A percentile compares a stretch with the other conserved stretches of the same genome.
Conservation (phyloP, 2,113 vertebrate genomes). For the Manacus vitellinus region DNA sequence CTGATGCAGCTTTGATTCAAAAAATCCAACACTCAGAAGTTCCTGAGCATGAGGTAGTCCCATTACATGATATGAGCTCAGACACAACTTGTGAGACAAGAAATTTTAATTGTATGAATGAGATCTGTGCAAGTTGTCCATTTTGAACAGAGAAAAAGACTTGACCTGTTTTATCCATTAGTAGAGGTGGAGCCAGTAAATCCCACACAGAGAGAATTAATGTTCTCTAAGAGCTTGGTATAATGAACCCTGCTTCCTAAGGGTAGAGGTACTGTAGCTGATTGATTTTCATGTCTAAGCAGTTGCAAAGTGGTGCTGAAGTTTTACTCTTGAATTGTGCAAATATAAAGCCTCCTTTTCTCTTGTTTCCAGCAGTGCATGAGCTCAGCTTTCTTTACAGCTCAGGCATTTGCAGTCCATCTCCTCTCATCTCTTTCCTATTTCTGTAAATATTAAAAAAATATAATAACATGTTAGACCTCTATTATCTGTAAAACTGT, state of each 20-base stretch:
- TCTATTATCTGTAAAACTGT: neutral
- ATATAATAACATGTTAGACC: neutral
- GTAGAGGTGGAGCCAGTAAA: neutral
- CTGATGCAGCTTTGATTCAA: neutral
- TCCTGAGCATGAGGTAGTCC: too few relatives aligned
- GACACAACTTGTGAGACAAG: fast-evolving
- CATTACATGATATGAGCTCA: fast-evolving
- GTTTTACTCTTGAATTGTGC: neutral
- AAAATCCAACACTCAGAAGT: neutral
- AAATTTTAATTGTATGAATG: neutral
- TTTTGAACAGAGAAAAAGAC: neutral
- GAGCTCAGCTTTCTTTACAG: neutral
- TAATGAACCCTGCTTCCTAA: neutral
- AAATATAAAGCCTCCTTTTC: neutral
- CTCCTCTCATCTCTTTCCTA: neutral
- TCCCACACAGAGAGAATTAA: neutral
- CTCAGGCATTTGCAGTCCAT: neutral
- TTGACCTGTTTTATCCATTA: neutral
- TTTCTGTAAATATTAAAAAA: neutral
- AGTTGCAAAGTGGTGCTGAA: neutral
- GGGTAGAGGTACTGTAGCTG: neutral
- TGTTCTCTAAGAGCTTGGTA: neutral
- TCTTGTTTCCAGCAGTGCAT: neutral
- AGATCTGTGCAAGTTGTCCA: neutral
- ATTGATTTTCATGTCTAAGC: neutral